phyloP scores from a whole-genome alignment of 2,888 invertebrate genomes.

The Dicyrtoma fusca region DNA sequence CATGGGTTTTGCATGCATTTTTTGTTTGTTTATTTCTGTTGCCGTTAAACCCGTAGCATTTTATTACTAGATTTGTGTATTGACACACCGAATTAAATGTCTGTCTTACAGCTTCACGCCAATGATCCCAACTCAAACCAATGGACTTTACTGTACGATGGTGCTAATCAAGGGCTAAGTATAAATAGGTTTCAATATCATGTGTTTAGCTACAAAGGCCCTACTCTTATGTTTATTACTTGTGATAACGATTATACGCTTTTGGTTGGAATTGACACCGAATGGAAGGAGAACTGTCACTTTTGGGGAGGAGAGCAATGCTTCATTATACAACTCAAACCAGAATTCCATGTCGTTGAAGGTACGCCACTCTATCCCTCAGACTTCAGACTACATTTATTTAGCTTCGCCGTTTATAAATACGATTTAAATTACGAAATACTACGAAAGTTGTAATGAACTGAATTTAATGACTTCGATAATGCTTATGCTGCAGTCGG shows the following conservation, averaged over 20 bases:
- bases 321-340: constrained; percentile 73
- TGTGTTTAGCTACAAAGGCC: constrained; percentile 74
- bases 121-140: no score
- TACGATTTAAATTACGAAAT: no score
- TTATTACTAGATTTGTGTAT: not conserved
- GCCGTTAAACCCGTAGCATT: not conserved
- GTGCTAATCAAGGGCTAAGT: constrained; percentile 83
- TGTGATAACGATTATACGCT: constrained; percentile 69
- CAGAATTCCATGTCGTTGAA: constrained; percentile 63
- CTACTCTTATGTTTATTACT: constrained; percentile 64
- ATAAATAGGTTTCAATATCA: constrained; percentile 74
- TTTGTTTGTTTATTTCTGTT: not conserved
- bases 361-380: constrained; percentile 58
- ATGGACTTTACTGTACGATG: constrained; percentile 83
- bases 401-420: no score
- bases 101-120: not conserved
- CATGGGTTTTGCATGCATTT: constrained; percentile 17
- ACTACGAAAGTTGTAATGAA: no score
- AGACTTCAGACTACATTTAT: no score
- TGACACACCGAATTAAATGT: no score
- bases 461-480: no score
- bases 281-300: constrained; percentile 84
- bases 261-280: constrained; percentile 75
- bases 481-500: constrained; percentile 60
- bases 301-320: constrained; percentile 84